These are phyloP conservation scores for Dynastes grantii DNA, from an alignment of 2,888 invertebrate species.

Conservation along the genomic window DNA sequence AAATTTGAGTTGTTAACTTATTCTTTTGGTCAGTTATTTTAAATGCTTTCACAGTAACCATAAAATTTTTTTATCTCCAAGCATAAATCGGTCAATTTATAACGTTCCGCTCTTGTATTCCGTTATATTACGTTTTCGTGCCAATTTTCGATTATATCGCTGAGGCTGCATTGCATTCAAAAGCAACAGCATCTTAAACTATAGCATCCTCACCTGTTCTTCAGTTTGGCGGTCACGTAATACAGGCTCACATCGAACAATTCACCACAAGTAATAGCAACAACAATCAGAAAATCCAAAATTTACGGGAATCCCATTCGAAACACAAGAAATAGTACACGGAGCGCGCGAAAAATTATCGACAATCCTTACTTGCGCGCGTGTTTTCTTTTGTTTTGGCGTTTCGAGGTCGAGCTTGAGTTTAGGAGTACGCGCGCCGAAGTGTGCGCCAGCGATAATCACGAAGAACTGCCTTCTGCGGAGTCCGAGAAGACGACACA, in stretches of 20 bases:
- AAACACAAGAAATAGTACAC: not conserved
- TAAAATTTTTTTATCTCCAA: slow-evolving; percentile 11
- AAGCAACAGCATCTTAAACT: slow-evolving; percentile 24
- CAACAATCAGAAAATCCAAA: not conserved
- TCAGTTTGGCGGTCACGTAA: slow-evolving; percentile 42
- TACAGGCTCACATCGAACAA: slow-evolving; percentile 33
- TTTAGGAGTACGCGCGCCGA: slow-evolving; percentile 29
- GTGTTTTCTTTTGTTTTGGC: slow-evolving; percentile 22
- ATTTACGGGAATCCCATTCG: not conserved
- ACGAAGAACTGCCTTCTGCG: slow-evolving; percentile 44
- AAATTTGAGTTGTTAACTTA: too few species aligned
- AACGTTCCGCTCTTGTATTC: slow-evolving; percentile 19
- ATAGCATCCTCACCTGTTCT: slow-evolving; percentile 42
- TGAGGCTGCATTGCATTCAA: not conserved
- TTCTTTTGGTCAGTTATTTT: not conserved
- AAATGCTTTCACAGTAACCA: slow-evolving; percentile 10
- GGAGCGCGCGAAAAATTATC: slow-evolving; percentile 17
- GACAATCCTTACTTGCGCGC: slow-evolving; percentile 9
- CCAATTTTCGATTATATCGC: slow-evolving; percentile 32
- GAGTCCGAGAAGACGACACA: slow-evolving; percentile 28
- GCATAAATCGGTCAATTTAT: slow-evolving; percentile 27
- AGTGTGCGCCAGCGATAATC: slow-evolving; percentile 36
- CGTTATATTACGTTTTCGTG: slow-evolving; percentile 39
- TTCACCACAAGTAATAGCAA: not conserved
- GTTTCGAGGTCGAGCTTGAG: slow-evolving; percentile 11